Conservation (phyloP, 1,140 invertebrate genomes). For the Brevipalpus yothersi region DNA sequence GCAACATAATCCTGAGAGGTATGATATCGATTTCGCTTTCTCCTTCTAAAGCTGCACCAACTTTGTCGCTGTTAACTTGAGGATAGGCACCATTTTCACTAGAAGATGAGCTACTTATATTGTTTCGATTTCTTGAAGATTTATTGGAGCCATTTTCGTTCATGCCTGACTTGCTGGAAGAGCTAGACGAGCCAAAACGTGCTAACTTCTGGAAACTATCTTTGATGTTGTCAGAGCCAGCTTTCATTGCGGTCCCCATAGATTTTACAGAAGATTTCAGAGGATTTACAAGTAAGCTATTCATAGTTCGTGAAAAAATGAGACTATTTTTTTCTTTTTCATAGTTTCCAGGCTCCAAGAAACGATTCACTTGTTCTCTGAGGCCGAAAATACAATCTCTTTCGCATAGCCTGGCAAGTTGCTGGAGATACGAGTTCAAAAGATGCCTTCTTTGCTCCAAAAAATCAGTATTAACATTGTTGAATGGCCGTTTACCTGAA, state of each 20-base stretch:
- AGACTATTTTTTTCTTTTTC: constrained; percentile 22
- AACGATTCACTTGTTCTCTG: constrained; percentile 23
- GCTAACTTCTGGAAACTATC: constrained; percentile 34
- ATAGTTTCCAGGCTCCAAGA: constrained; percentile 55
- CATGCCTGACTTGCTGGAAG: neutral
- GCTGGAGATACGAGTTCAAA: constrained; percentile 55
- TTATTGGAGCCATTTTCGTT: neutral
- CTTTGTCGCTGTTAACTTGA: neutral
- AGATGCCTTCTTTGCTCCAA: constrained; percentile 60
- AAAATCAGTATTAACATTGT: constrained; percentile 65
- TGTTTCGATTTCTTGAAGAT: neutral
- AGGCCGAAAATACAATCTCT: neutral
- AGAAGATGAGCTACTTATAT: neutral
- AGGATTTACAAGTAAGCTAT: neutral
- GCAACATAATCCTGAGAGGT: constrained; percentile 53
- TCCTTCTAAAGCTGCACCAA: neutral
- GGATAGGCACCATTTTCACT: neutral
- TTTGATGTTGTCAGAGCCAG: constrained; percentile 54
- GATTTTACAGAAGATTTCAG: constrained; percentile 33
- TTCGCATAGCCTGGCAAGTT: constrained; percentile 30
- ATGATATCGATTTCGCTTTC: constrained; percentile 26
- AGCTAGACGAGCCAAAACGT: neutral
- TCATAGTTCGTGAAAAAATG: neutral
- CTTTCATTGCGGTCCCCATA: constrained; percentile 41
- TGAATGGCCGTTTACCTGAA: constrained; percentile 77